Evolutionary conservation across 2,888 invertebrate genomes (phyloP).

Genomic region (Molorchus minor): DNA sequence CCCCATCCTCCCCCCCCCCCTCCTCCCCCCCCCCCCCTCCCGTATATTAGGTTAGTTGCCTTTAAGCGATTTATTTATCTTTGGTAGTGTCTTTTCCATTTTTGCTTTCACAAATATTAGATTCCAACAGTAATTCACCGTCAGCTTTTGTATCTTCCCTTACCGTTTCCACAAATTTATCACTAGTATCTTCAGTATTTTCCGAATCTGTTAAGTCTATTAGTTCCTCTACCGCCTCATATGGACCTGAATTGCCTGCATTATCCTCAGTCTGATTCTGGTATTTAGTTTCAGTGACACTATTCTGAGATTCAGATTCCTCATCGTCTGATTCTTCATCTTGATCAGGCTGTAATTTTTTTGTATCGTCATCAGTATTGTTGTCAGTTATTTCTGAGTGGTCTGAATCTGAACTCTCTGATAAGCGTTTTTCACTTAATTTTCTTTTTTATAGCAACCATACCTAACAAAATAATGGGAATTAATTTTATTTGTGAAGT

Average conservation of each 20-base stretch:
- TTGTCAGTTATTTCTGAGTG: constrained; percentile 23
- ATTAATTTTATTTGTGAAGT: too few species aligned
- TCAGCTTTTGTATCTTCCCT: neutral
- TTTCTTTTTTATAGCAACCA: constrained; percentile 49
- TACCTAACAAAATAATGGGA: constrained; percentile 42
- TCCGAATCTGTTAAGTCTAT: neutral
- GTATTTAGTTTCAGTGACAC: constrained; percentile 4
- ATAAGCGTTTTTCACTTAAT: constrained; percentile 37
- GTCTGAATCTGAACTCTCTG: constrained; percentile 35
- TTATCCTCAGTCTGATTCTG: neutral
- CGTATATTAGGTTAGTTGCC: too few species aligned
- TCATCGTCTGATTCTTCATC: constrained; percentile 14
- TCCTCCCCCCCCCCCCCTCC: too few species aligned
- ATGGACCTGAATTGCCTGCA: neutral
- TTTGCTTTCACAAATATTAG: neutral
- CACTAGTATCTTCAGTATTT: neutral
- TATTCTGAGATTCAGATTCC: constrained; percentile 11
- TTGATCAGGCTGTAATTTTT: neutral
- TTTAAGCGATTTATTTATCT: too few species aligned
- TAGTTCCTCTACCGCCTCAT: constrained; percentile 1
- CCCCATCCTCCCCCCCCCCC: too few species aligned
- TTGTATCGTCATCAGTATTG: neutral
- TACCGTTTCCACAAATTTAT: neutral
- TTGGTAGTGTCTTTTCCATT: too few species aligned
- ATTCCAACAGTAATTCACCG: neutral